Conservation (phyloP, 1,140 invertebrate genomes). For the Oedothorax gibbosus region DNA sequence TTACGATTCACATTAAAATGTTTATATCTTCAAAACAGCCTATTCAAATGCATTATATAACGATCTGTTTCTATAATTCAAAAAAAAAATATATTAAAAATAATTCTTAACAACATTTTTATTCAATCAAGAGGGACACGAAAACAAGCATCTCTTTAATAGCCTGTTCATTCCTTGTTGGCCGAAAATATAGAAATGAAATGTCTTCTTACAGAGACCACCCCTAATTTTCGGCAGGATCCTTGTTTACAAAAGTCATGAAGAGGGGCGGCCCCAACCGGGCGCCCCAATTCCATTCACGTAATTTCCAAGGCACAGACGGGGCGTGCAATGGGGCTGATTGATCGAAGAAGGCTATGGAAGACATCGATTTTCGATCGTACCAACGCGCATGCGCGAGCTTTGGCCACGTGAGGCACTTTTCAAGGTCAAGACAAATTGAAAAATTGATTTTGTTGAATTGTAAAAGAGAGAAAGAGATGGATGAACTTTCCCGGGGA, state of each 20-base stretch:
- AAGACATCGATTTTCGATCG: conserved; percentile 35
- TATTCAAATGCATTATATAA: too few relatives aligned
- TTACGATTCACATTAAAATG: too few relatives aligned
- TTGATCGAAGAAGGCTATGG: conserved; percentile 37
- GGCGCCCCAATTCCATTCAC: conserved; percentile 55
- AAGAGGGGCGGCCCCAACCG: conserved; percentile 4
- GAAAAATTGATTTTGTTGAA: not conserved
- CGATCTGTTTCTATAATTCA: too few relatives aligned
- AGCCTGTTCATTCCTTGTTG: too few relatives aligned
- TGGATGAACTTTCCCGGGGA: not conserved
- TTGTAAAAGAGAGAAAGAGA: not conserved
- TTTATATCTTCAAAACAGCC: too few relatives aligned
- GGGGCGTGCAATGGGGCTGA: conserved; percentile 43
- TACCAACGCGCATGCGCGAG: not conserved
- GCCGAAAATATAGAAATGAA: too few relatives aligned
- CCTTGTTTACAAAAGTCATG: conserved; percentile 39
- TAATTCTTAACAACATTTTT: too few relatives aligned
- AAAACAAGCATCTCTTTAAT: too few relatives aligned
- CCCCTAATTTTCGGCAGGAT: not conserved
- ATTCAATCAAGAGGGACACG: too few relatives aligned
- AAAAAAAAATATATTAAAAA: too few relatives aligned
- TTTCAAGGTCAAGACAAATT: not conserved
- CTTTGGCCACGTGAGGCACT: conserved; percentile 8
- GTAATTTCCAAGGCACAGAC: conserved; percentile 53
- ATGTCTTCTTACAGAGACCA: too few relatives aligned